Evolutionary conservation across 2,888 invertebrate genomes (phyloP), one percentile per base, ranked within the genome.

Genomic region (Camponotus fellah): DNA sequence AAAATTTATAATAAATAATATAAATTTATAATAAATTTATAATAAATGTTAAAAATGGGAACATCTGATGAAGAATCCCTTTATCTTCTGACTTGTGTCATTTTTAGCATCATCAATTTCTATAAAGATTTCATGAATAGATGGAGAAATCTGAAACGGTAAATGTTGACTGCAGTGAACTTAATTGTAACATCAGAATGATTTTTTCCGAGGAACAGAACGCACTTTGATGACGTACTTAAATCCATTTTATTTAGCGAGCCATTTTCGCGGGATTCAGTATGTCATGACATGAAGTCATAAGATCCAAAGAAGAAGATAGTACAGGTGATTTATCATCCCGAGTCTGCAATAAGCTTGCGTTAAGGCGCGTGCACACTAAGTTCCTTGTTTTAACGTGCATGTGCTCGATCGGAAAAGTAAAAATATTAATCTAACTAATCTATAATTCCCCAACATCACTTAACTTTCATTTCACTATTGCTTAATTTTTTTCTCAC

Each of bases 111-210:
- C 26, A 76, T 37, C 37, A 69, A 69, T 37, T 56, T 66, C n/a
- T 37, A 37, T 26, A 65, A 53, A n/a, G 26, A 40, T 68, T 53
- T 56, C 40, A 40, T 40, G 21, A 68, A 68, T 37, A 37, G 37
- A 1, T 53, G n/a, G 14, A 37, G 37, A 76, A 76, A 76, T 53
- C 53, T 69, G n/a, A n/a, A 65, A 75, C 34, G 64, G 64, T 26
- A 17, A 53, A 77, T 53, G 53, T 68, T 77, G 66, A 68, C 76
- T 40, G n/a, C 53, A 26, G 77, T 8, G 56, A 56, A 77, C 71
- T 77, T 77, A 77, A 77, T 77, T 77, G 77, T 77, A 77, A 69
- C 77, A 77, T 77, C 77, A 40, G 37, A 56, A 77, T 71, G 77
- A 77, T 71, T 76, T 71, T 69, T 77, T 69, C 40, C 37, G 17